Percentiles rank a stretch among this genome's conserved stretches.
These are phyloP conservation scores for Oegoconia quadripuncta DNA, from an alignment of 2,888 invertebrate species.

Conservation along the genomic window DNA sequence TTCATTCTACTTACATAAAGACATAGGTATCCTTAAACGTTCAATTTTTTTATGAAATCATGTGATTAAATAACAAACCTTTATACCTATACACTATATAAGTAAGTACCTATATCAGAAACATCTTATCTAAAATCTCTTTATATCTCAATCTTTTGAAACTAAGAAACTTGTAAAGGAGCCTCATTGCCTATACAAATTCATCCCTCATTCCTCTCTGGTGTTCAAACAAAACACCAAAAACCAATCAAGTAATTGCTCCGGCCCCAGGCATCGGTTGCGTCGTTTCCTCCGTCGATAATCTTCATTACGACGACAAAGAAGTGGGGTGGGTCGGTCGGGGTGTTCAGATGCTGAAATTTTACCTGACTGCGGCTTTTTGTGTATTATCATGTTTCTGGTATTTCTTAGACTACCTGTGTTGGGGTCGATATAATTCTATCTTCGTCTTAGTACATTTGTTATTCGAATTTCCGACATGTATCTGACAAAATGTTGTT, in stretches of 20 bases:
- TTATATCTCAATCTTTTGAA: constrained; percentile 18
- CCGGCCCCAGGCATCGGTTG: constrained; percentile 28
- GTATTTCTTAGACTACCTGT: too few relatives aligned
- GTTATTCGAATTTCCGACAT: too few relatives aligned
- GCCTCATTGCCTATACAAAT: constrained; percentile 21
- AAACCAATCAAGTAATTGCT: constrained; percentile 75
- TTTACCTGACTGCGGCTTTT: constrained; percentile 17
- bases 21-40: too few relatives aligned
- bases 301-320: constrained; percentile 52
- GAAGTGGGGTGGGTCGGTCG: constrained; percentile 24
- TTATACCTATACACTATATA: too few relatives aligned
- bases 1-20: too few relatives aligned
- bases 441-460: too few relatives aligned
- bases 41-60: background rate
- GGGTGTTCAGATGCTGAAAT: constrained; percentile 15
- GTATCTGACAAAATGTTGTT: too few relatives aligned
- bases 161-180: constrained; percentile 21
- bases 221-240: constrained; percentile 45
- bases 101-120: constrained; percentile 10
- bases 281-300: constrained; percentile 44
- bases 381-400: too few relatives aligned
- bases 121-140: constrained; percentile 14
- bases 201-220: constrained; percentile 17
- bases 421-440: too few relatives aligned
- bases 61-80: background rate